A percentile compares a stretch with the other conserved stretches of the same genome.
These are phyloP conservation scores for Mesoligia furuncula DNA, from an alignment of 2,888 invertebrate genomes.

Conservation along the genomic window DNA sequence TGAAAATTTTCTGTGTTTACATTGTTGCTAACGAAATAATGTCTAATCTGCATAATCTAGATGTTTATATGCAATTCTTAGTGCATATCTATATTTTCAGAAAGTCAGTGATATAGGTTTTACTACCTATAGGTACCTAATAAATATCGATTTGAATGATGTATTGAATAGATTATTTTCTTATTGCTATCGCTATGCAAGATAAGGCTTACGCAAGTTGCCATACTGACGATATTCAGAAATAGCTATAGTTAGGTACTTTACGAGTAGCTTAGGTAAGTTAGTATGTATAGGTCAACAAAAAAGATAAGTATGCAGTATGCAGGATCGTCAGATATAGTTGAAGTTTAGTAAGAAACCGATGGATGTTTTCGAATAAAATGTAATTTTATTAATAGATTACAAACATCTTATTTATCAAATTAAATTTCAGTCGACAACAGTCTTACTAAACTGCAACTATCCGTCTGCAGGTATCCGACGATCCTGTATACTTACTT, in stretches of 20 bases:
- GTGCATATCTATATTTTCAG: not conserved
- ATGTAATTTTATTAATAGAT: no score
- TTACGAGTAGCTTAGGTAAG: not conserved
- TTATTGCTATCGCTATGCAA: not conserved
- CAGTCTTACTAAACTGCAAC: no score
- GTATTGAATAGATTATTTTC: not conserved
- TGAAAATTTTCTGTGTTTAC: conserved; percentile 15
- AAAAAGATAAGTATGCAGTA: no score
- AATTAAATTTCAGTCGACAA: no score
- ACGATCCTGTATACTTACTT: no score
- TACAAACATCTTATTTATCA: no score
- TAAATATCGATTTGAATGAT: no score
- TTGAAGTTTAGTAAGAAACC: no score
- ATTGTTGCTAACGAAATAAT: conserved; percentile 12
- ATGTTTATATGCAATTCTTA: conserved; percentile 23
- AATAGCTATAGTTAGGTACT: not conserved
- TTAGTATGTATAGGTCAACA: no score
- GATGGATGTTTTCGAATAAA: no score
- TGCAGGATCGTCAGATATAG: no score
- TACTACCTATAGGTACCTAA: not conserved
- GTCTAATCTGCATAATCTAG: conserved; percentile 39
- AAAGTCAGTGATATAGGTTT: conserved; percentile 29
- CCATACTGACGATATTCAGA: not conserved
- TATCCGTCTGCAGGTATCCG: no score
- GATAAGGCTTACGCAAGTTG: not conserved